These are phyloP conservation scores for Rhinella marina DNA, from an alignment of 2,797 vertebrate genomes.

Conservation along the genomic window DNA sequence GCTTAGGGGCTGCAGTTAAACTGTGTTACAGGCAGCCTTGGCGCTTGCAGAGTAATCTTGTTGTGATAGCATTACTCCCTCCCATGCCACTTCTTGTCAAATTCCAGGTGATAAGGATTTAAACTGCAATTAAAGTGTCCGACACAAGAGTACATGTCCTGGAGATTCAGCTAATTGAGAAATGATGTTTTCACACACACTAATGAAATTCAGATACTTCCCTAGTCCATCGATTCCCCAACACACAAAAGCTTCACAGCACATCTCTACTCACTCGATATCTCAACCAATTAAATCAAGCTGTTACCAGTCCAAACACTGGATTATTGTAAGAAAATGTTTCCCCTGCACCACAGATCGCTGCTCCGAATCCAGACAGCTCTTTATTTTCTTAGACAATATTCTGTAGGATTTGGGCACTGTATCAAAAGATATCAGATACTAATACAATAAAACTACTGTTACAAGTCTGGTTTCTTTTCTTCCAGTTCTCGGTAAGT, in stretches of 20 bases:
- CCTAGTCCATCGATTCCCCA: constrained; percentile 53
- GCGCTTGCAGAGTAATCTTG: constrained; percentile 12
- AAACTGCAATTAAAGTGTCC: constrained; percentile 56
- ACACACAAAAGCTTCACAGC: constrained; percentile 51
- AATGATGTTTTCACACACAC: constrained; percentile 59
- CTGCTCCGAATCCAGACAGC: constrained; percentile 17
- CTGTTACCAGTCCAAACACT: constrained; percentile 39
- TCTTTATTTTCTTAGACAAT: constrained; percentile 32
- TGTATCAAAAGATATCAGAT: constrained; percentile 10
- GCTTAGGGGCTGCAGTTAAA: constrained; percentile 4
- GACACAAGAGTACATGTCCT: constrained; percentile 48
- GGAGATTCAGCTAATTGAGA: constrained; percentile 60
- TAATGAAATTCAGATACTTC: constrained; percentile 63
- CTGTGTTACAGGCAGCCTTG: not conserved
- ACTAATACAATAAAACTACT: constrained; percentile 30
- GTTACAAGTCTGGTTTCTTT: not conserved
- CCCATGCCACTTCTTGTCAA: constrained; percentile 51
- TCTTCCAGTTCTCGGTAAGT: constrained; percentile 9
- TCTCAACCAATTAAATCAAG: constrained; percentile 53
- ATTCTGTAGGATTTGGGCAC: constrained; percentile 16
- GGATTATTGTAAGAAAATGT: constrained; percentile 34
- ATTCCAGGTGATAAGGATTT: constrained; percentile 54
- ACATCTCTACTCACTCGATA: constrained; percentile 52
- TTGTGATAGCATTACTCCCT: constrained; percentile 23
- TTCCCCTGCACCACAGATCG: constrained; percentile 8